These are phyloP conservation scores for Aphelenchoides fujianensis DNA, from an alignment of 1,140 invertebrate species.

Conservation along the genomic window DNA sequence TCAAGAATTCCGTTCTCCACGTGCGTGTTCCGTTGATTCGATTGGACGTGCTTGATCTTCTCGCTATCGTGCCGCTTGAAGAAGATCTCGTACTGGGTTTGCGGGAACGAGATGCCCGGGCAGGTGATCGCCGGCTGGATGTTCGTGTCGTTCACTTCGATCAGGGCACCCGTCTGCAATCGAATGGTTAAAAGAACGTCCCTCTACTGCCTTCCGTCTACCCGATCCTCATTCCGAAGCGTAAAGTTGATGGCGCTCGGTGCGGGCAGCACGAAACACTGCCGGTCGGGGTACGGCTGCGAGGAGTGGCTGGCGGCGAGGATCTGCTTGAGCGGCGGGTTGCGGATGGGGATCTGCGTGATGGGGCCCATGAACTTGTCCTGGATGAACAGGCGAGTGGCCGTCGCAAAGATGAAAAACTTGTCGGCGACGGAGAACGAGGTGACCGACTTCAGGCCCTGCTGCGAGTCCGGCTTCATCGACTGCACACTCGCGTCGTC, in stretches of 20 bases:
- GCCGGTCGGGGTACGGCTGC: constrained; percentile 55
- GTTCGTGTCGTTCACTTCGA: constrained; percentile 33
- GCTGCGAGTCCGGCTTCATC: constrained; percentile 31
- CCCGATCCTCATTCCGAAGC: constrained; percentile 53
- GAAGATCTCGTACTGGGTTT: constrained; percentile 59
- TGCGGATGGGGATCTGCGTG: constrained; percentile 50
- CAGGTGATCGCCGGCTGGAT: constrained; percentile 32
- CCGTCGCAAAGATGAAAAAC: constrained; percentile 60
- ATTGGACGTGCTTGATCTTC: constrained; percentile 54
- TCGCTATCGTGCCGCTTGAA: constrained; percentile 54
- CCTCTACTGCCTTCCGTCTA: constrained; percentile 34
- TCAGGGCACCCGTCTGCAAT: constrained; percentile 43
- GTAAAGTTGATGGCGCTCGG: constrained; percentile 51
- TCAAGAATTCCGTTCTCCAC: constrained; percentile 61
- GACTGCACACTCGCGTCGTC: constrained; percentile 19
- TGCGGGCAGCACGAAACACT: constrained; percentile 53
- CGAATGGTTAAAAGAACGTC: constrained; percentile 26
- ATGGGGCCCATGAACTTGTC: constrained; percentile 41
- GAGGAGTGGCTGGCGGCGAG: constrained; percentile 58
- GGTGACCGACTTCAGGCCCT: constrained; percentile 54
- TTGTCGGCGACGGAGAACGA: constrained; percentile 62
- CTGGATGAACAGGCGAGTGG: constrained; percentile 55
- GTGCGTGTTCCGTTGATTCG: constrained; percentile 47
- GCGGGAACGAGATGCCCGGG: constrained; percentile 53
- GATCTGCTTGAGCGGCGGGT: constrained; percentile 57